Base-by-base conservation (phyloP, 2,888 invertebrate species). In the Suillia variegata region DNA sequence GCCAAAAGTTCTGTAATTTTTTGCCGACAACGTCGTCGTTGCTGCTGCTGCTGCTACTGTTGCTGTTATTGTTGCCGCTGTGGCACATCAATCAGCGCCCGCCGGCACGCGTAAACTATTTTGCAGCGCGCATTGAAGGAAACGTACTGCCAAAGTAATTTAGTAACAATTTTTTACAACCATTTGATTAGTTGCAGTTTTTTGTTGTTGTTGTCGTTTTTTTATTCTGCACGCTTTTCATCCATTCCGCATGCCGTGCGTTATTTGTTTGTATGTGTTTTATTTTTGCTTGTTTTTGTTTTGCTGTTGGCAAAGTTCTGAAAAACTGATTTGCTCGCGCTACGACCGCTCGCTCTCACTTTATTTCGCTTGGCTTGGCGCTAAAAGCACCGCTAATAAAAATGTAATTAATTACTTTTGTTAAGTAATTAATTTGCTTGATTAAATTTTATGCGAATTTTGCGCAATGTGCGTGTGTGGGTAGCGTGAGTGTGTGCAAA, bases 371-470 rank as follows among this genome's bases (percentile, higher is more conserved):
- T n/a, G n/a, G n/a, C n/a, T n/a, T n/a, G n/a, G n/a, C n/a, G n/a
- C n/a, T n/a, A n/a, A n/a, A n/a, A n/a, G n/a, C n/a, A n/a, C n/a
- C n/a, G 18, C 18, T 13, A 47, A 45, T 26, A 55, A 49, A 48
- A 56, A 34, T 17, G 4, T 18, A 51, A 50, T n/a, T 38, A 56
- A 56, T 56, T 51, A 42, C 38, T 56, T 50, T 18, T 34, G 22
- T 10, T 50, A 56, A 50, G 38, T 50, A 51, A 50, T 56, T 56
- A 56, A 56, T 56, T 56, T 50, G 50, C 24, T 56, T 50, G 42
- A 51, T 56, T 56, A 21, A 42, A 45, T 45, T 54, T 54, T 24
- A 54, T 47, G 54, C 24, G 47, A 45, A 45, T 54, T 26, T 10
- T 26, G 26, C 6, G 26, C 10, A 26, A 10, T 26, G 26, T 26